phyloP scores from a whole-genome alignment of 2,797 vertebrate genomes.

The Sebastes taczanowskii region DNA sequence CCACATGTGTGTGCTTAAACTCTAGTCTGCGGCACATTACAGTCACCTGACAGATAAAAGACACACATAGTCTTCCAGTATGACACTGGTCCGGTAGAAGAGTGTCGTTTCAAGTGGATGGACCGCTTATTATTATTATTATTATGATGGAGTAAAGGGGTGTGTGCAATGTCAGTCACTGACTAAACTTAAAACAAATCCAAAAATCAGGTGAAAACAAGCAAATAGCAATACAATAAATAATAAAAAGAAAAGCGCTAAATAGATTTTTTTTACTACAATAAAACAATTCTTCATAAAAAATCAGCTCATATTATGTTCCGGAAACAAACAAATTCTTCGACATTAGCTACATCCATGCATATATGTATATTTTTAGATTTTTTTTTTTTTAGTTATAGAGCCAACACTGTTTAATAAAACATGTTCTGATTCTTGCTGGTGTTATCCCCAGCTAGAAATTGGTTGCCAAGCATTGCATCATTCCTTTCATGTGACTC shows the following conservation, averaged over 20 bases:
- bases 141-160: not conserved
- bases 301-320: slow-evolving; percentile 52
- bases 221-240: not conserved
- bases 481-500: slow-evolving; percentile 93
- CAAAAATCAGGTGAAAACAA: slow-evolving; percentile 11
- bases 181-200: slow-evolving; percentile 28
- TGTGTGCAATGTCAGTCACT: not conserved
- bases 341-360: slow-evolving; percentile 80
- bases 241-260: not conserved
- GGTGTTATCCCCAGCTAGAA: slow-evolving; percentile 90
- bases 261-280: not conserved
- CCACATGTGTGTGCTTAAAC: slow-evolving; percentile 23
- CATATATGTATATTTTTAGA: slow-evolving; percentile 87
- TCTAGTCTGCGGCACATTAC: not conserved
- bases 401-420: slow-evolving; percentile 89
- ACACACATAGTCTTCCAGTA: not conserved
- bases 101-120: not conserved
- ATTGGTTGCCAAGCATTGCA: slow-evolving; percentile 90
- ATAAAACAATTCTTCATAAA: slow-evolving; percentile 9
- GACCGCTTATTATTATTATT: not conserved
- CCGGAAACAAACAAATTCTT: slow-evolving; percentile 79
- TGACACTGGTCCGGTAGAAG: not conserved
- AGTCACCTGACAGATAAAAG: not conserved
- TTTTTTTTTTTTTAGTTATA: slow-evolving; percentile 68
- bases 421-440: slow-evolving; percentile 88